A percentile compares a stretch with the other conserved stretches of the same genome.
These are phyloP conservation scores for Butorides virescens DNA, from an alignment of 2,113 vertebrate genomes.

Conservation along the genomic window DNA sequence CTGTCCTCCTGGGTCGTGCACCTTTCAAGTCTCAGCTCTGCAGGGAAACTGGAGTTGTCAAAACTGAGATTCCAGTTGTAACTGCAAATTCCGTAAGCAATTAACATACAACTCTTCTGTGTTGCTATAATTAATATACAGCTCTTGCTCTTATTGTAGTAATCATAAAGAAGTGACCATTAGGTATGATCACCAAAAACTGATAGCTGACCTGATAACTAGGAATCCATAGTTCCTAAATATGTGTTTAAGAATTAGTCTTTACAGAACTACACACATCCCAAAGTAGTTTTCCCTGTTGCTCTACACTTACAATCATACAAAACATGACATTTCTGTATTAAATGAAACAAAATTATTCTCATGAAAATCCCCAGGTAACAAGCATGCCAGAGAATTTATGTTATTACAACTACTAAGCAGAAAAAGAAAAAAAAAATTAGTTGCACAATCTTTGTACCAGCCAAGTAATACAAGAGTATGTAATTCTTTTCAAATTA, in stretches of 20 bases:
- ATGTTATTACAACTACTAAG: background rate
- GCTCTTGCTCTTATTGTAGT: background rate
- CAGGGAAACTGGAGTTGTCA: background rate
- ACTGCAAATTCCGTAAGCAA: background rate
- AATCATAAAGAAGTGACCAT: background rate
- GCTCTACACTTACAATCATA: background rate
- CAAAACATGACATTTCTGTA: background rate
- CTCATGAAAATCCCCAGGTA: background rate
- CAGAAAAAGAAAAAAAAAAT: background rate
- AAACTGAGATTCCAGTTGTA: background rate
- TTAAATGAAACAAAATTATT: background rate
- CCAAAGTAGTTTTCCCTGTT: background rate
- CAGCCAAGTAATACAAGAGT: background rate
- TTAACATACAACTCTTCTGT: background rate
- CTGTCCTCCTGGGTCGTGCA: background rate
- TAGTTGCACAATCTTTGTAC: background rate
- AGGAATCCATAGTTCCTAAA: background rate
- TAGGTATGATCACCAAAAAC: background rate
- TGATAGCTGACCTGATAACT: background rate
- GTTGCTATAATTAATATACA: background rate
- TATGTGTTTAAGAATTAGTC: background rate
- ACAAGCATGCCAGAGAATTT: background rate
- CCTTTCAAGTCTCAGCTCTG: background rate
- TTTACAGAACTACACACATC: background rate
- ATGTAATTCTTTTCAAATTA: background rate